A percentile compares a stretch with the other conserved stretches of the same genome.
phyloP scores from a whole-genome alignment of 2,888 invertebrate genomes.

The Steinernema hermaphroditum region DNA sequence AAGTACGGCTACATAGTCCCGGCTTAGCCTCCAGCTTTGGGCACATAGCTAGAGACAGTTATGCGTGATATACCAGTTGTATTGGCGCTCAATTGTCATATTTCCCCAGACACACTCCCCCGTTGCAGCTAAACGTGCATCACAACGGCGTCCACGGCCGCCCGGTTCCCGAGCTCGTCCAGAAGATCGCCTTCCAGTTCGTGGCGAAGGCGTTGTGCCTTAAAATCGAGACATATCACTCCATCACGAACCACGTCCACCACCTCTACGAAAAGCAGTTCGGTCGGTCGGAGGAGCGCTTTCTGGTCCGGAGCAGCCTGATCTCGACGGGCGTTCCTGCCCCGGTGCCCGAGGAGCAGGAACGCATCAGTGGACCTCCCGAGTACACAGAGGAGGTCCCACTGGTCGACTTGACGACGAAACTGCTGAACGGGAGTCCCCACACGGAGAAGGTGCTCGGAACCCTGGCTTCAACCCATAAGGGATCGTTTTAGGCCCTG shows the following conservation, averaged over 20 bases:
- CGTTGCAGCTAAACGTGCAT: slow-evolving; percentile 78
- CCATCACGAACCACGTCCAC: slow-evolving; percentile 62
- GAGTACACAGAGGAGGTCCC: slow-evolving; percentile 18
- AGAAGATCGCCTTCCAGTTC: slow-evolving; percentile 59
- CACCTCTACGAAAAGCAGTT: slow-evolving; percentile 54
- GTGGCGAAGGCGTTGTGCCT: slow-evolving; percentile 58
- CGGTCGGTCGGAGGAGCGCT: slow-evolving; percentile 16
- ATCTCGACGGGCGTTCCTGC: background rate
- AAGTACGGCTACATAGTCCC: slow-evolving; percentile 15
- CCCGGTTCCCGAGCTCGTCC: slow-evolving; percentile 59
- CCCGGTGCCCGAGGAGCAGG: background rate
- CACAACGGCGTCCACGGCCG: slow-evolving; percentile 62
- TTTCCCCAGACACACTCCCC: too few relatives aligned
- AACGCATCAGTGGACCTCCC: background rate
- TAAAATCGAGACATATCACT: slow-evolving; percentile 59
- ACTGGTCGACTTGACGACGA: slow-evolving; percentile 9
- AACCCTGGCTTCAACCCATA: too few relatives aligned
- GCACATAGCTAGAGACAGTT: too few relatives aligned
- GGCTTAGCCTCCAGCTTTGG: background rate
- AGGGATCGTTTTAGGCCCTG: too few relatives aligned
- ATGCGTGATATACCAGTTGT: too few relatives aligned
- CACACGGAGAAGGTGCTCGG: slow-evolving; percentile 1
- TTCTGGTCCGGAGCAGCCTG: background rate
- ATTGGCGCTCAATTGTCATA: too few relatives aligned
- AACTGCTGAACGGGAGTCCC: slow-evolving; percentile 9